These are phyloP conservation scores for Sebastes nivosus DNA, from an alignment of 2,797 vertebrate genomes.

Conservation along the genomic window DNA sequence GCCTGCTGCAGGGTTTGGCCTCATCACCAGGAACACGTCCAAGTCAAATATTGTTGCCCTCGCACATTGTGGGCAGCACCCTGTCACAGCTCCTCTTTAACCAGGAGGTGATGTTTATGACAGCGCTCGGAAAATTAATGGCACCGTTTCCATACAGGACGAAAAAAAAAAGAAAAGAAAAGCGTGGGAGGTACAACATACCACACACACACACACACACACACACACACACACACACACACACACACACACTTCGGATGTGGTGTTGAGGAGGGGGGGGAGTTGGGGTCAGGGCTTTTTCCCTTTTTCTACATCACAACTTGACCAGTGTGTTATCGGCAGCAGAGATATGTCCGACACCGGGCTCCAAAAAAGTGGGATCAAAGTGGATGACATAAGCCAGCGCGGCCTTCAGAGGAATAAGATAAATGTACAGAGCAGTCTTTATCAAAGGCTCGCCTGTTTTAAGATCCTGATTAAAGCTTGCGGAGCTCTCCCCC, in stretches of 20 bases:
- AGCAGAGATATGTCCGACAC: conserved; percentile 57
- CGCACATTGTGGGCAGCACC: conserved; percentile 59
- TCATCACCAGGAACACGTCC: conserved; percentile 72
- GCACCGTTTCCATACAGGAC: conserved; percentile 53
- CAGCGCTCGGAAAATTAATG: conserved; percentile 72
- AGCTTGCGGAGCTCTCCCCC: conserved; percentile 46
- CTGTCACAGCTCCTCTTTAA: conserved; percentile 63
- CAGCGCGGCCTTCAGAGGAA: conserved; percentile 72
- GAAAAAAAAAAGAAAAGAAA: background rate
- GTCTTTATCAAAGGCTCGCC: conserved; percentile 80
- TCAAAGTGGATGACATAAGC: conserved; percentile 82
- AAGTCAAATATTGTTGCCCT: conserved; percentile 80
- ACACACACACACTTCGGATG: conserved; percentile 28
- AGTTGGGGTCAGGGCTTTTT: conserved; percentile 6
- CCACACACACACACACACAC: conserved; percentile 38
- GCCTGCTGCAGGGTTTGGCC: conserved; percentile 73
- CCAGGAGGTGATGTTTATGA: conserved; percentile 70
- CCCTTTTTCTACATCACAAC: conserved; percentile 42
- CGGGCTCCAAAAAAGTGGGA: conserved; percentile 60
- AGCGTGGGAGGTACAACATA: conserved; percentile 37
- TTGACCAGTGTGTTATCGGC: conserved; percentile 65
- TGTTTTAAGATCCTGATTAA: conserved; percentile 83
- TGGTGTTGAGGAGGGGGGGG: background rate
- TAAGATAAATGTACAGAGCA: conserved; percentile 75
- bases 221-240: conserved; percentile 40